phyloP scores from a whole-genome alignment of 2,797 vertebrate genomes.

The Setipinna tenuifilis region DNA sequence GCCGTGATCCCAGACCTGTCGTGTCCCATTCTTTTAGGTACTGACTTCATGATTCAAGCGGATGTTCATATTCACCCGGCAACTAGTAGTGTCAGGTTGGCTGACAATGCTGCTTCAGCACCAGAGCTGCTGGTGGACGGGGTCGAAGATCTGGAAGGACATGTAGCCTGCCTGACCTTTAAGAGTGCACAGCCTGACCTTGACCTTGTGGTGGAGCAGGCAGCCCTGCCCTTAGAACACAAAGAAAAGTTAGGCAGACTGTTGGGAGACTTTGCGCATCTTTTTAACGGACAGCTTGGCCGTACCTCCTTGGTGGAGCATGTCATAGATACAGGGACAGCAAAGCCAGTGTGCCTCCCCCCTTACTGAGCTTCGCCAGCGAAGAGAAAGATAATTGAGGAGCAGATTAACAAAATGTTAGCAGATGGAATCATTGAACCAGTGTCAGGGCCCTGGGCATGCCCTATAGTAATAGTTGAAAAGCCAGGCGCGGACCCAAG shows the following conservation, averaged over 20 bases:
- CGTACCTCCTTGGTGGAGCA: conserved; percentile 31
- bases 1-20: conserved; percentile 27
- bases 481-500: conserved; percentile 20
- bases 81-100: conserved; percentile 36
- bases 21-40: conserved; percentile 32
- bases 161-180: neutral
- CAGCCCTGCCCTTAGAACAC: neutral
- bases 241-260: neutral
- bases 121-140: neutral
- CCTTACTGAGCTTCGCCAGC: conserved; percentile 32
- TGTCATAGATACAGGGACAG: neutral
- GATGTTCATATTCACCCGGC: conserved; percentile 39
- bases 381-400: conserved; percentile 41
- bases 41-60: conserved; percentile 53
- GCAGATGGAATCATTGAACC: conserved; percentile 40
- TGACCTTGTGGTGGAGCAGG: neutral
- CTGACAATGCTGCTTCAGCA: neutral
- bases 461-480: conserved; percentile 36
- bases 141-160: neutral
- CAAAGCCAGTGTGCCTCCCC: conserved; percentile 35
- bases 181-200: neutral
- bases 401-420: conserved; percentile 43
- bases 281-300: conserved; percentile 38
- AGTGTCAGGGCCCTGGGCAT: conserved; percentile 23
- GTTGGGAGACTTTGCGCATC: neutral